These are phyloP conservation scores for Chitala chitala DNA, from an alignment of 2,113 vertebrate genomes.

Conservation along the genomic window DNA sequence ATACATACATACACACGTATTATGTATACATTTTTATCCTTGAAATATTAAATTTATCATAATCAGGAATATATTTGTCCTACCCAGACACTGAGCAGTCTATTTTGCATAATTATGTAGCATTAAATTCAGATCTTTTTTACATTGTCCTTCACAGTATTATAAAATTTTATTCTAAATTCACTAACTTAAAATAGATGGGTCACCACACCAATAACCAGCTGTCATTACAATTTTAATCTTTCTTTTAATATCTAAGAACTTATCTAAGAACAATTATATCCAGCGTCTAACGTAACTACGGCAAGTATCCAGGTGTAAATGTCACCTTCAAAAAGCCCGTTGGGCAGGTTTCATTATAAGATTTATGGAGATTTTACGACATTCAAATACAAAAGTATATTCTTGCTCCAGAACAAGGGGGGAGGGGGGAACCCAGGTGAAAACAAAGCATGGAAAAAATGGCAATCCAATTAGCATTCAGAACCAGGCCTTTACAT, in stretches of 20 bases:
- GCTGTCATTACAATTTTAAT: too few relatives aligned
- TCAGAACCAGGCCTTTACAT: background rate
- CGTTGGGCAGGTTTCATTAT: background rate
- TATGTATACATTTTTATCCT: too few relatives aligned
- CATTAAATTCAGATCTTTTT: too few relatives aligned
- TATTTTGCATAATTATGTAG: too few relatives aligned
- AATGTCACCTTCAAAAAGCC: background rate
- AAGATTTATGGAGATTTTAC: background rate
- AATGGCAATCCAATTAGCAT: background rate
- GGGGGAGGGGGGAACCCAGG: background rate
- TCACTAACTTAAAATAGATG: too few relatives aligned
- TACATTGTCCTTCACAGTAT: background rate
- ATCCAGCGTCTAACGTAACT: background rate
- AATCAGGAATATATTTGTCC: too few relatives aligned
- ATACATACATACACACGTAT: too few relatives aligned
- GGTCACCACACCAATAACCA: too few relatives aligned
- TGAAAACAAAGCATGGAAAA: background rate
- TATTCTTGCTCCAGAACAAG: background rate
- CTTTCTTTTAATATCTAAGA: background rate
- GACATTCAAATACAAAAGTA: background rate
- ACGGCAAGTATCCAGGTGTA: background rate
- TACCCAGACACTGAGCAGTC: too few relatives aligned
- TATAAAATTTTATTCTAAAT: background rate
- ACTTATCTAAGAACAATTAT: background rate
- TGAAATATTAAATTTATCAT: too few relatives aligned